phyloP scores from a whole-genome alignment of 1,140 invertebrate species.

The Bicyclus anynana region DNA sequence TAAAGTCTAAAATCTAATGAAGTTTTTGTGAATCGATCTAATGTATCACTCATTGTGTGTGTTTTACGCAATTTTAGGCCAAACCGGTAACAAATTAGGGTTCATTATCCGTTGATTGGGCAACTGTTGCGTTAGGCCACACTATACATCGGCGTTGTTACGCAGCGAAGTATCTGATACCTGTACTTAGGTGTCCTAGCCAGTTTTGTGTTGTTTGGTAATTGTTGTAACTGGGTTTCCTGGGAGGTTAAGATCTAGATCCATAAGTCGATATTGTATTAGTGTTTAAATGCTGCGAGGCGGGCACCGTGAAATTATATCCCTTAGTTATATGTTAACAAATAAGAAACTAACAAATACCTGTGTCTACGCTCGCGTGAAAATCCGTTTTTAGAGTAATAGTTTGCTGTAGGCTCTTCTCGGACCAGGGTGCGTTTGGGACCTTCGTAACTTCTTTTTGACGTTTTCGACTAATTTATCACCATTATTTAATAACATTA shows the following conservation, averaged over 20 bases:
- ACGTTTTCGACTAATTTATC: too few species aligned
- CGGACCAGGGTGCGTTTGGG: too few species aligned
- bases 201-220: neutral
- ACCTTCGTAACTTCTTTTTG: too few species aligned
- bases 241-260: neutral
- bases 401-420: too few species aligned
- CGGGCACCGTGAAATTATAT: too few species aligned
- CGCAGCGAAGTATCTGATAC: neutral
- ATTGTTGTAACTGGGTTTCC: conserved; percentile 3
- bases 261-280: neutral
- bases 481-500: too few species aligned
- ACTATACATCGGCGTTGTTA: neutral
- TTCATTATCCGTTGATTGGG: neutral
- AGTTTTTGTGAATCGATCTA: neutral
- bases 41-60: conserved; percentile 8
- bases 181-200: conserved; percentile 1
- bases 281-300: too few species aligned
- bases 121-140: neutral
- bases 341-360: too few species aligned
- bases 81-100: neutral
- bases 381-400: too few species aligned
- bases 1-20: neutral
- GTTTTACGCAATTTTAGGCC: conserved; percentile 1
- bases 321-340: too few species aligned
- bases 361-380: too few species aligned